These are phyloP conservation scores for Heliconius ismenius DNA, from an alignment of 2,888 invertebrate genomes.

Conservation along the genomic window DNA sequence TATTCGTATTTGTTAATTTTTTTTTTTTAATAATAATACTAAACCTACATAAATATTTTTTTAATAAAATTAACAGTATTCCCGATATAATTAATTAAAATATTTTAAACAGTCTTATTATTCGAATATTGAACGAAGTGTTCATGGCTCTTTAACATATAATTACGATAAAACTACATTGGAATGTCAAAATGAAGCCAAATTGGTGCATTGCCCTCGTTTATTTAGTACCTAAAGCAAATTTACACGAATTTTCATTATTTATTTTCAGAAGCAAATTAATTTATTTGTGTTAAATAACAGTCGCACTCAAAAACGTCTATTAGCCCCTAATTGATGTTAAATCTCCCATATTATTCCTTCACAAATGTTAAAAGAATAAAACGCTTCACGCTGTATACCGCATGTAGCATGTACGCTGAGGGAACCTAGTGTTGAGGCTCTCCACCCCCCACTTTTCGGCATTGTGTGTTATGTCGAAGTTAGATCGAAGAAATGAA, in stretches of 20 bases:
- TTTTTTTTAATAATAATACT: no score
- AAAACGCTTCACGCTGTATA: background rate
- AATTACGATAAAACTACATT: conserved; percentile 33
- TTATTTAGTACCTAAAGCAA: conserved; percentile 21
- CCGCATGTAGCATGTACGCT: background rate
- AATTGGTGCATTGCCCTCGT: conserved; percentile 36
- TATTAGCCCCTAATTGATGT: background rate
- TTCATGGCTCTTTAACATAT: conserved; percentile 27
- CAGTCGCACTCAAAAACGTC: background rate
- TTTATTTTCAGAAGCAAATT: conserved; percentile 6
- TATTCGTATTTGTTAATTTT: no score
- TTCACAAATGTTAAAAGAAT: no score
- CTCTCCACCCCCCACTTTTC: no score
- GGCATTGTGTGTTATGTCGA: no score
- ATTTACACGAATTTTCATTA: conserved; percentile 18
- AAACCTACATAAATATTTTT: background rate
- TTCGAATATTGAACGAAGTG: background rate
- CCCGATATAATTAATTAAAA: background rate
- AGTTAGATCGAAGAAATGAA: no score
- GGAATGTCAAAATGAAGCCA: conserved; percentile 41
- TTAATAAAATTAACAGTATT: background rate
- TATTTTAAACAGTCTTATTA: background rate
- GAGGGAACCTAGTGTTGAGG: background rate
- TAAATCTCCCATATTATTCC: no score
- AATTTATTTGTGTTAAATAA: background rate